These are phyloP conservation scores for Solenopsis invicta DNA, from an alignment of 1,140 invertebrate genomes.

Conservation along the genomic window DNA sequence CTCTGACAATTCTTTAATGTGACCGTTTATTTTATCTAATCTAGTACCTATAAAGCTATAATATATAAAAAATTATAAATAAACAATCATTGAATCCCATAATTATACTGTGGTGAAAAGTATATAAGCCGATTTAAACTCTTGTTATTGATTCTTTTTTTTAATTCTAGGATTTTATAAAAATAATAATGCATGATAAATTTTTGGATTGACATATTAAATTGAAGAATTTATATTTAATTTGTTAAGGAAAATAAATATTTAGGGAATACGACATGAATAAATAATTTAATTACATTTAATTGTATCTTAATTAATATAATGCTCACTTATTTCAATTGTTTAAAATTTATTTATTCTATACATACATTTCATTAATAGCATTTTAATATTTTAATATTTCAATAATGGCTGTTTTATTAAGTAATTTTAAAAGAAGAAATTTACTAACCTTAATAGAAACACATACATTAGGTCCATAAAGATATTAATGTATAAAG, in stretches of 20 bases:
- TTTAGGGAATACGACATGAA: too few species aligned
- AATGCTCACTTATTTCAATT: neutral
- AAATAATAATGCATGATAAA: too few species aligned
- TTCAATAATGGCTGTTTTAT: neutral
- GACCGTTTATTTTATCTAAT: neutral
- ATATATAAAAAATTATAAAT: neutral
- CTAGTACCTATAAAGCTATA: neutral
- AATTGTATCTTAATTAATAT: neutral
- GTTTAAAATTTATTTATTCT: neutral
- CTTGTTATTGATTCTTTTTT: too few species aligned
- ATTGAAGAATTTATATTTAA: too few species aligned
- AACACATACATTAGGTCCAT: conserved; percentile 1
- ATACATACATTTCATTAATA: neutral
- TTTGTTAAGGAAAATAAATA: too few species aligned
- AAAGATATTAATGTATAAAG: neutral
- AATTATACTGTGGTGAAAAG: too few species aligned
- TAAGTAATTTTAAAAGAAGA: conserved; percentile 1
- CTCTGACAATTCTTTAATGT: neutral
- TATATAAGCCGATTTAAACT: too few species aligned
- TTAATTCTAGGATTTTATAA: too few species aligned
- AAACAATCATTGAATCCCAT: neutral
- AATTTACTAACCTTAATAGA: conserved; percentile 25
- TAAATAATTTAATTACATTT: neutral
- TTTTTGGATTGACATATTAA: too few species aligned
- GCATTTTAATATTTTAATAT: too few species aligned